Evolutionary conservation across 2,113 vertebrate genomes (phyloP).

Genomic region (Dendropsophus ebraccatus): DNA sequence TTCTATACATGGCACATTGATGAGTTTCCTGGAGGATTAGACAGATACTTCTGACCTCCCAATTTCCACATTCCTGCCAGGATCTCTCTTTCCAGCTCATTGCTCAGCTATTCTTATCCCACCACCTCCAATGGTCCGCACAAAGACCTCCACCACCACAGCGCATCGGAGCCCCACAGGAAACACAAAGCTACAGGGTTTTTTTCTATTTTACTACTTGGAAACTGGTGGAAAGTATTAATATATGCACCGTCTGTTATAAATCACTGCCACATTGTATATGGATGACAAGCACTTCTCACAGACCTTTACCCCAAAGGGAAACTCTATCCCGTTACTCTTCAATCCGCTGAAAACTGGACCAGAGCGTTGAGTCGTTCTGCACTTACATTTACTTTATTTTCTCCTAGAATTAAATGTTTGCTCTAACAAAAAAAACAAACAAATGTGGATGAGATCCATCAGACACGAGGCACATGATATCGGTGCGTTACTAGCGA

Average conservation of each 20-base stretch:
- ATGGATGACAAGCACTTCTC: constrained; percentile 20
- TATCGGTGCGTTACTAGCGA: not conserved
- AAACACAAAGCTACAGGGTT: constrained; percentile 11
- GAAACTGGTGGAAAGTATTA: constrained; percentile 16
- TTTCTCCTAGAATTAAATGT: not conserved
- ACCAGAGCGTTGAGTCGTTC: not conserved
- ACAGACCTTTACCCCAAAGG: constrained; percentile 11
- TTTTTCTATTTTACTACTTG: constrained; percentile 2
- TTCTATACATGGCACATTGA: constrained; percentile 27
- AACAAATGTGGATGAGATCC: not conserved
- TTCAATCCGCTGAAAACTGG: not conserved
- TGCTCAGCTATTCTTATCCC: not conserved
- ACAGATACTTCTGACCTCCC: constrained; percentile 40
- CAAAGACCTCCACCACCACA: not conserved
- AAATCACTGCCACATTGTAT: constrained; percentile 48
- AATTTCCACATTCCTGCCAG: constrained; percentile 45
- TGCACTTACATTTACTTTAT: not conserved
- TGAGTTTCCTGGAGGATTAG: constrained; percentile 40
- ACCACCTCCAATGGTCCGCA: not conserved
- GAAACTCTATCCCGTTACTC: constrained; percentile 1
- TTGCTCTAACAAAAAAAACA: not conserved
- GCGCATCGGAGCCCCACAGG: constrained; percentile 1
- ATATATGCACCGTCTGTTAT: constrained; percentile 28
- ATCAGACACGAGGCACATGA: not conserved
- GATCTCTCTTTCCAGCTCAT: constrained; percentile 11